Evolutionary conservation across 2,797 vertebrate species (phyloP), one percentile per base, ranked within the genome.

Genomic region (Prunella strophiata): DNA sequence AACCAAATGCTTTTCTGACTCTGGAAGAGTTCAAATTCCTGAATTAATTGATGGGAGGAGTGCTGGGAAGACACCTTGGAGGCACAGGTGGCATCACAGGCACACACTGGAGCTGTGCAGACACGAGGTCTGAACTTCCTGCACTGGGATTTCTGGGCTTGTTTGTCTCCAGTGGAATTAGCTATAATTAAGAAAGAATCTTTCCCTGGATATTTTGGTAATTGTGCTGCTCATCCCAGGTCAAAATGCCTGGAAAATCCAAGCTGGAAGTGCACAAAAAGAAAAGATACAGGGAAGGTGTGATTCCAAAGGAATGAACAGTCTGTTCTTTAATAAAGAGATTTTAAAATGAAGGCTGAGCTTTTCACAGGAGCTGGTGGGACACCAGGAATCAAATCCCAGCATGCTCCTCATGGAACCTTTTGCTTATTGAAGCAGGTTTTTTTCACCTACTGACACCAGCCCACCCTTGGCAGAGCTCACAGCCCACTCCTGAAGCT

Each of bases 271-370:
- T 6, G 12, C 15, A 54, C 36, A 77, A 27, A 34, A 83, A 57
- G 34, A 51, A 48, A 88, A 78, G 14, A 50, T 26, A 13, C 0
- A 1, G 25, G 74, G 42, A 72, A 48, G 0, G 0, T 57, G 13
- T 27, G 16, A 52, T 32, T 16, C 19, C 38, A 58, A 62, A 14
- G 58, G 6, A 76, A 72, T 2, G 30, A n/a, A 10, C 58, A 55
- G 27, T 9, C n/a, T 38, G 13, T 19, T 71, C 27, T 57, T 61
- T 42, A 48, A 9, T 18, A n/a, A 48, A 79, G 14, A 58, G 3
- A 11, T 76, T 76, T 73, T 32, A 45, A 70, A 89, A 63, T 16
- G 4, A 45, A 79, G 26, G 29, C 20, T 27, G 34, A 36, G 29
- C 59, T 70, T 87, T 76, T 25, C 32, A 34, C 48, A 43, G 50